phyloP scores from a whole-genome alignment of 2,797 vertebrate species.

The Gymnodraco acuticeps region DNA sequence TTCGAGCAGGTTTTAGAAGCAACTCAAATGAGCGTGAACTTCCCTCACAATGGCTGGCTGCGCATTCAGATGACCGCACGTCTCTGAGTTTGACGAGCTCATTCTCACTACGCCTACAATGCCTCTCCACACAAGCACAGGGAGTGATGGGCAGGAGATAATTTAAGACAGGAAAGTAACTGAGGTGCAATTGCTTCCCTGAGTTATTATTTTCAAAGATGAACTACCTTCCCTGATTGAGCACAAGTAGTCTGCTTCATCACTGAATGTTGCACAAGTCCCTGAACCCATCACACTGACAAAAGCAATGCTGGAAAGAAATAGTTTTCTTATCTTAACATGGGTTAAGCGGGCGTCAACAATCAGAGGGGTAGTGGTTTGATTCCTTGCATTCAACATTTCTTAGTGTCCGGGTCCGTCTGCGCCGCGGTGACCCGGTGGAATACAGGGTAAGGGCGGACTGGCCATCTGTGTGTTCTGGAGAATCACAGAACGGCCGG shows the following conservation, averaged over 20 bases:
- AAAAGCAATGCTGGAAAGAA: constrained; percentile 1
- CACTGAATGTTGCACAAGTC: constrained; percentile 1
- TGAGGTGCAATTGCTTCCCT: constrained; percentile 17
- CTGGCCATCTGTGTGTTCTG: no score
- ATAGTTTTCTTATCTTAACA: constrained; percentile 5
- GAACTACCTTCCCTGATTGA: constrained; percentile 24
- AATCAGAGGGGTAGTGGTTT: no score
- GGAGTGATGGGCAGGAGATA: constrained; percentile 13
- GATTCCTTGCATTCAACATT: no score
- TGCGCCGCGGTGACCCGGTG: no score
- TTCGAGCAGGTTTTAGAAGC: constrained; percentile 28
- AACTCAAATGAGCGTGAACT: constrained; percentile 30
- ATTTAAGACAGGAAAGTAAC: constrained; percentile 47
- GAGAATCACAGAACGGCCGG: no score
- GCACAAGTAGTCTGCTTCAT: constrained; percentile 16
- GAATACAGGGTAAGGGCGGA: no score
- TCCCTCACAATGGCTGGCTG: constrained; percentile 19
- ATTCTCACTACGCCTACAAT: constrained; percentile 26
- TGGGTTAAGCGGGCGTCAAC: no score
- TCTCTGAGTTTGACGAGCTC: constrained; percentile 37
- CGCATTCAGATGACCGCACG: constrained; percentile 35
- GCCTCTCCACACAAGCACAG: constrained; percentile 5
- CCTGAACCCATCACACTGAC: constrained; percentile 19
- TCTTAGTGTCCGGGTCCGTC: no score
- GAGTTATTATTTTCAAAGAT: background rate